Base-by-base conservation (phyloP, 2,113 vertebrate species). In the Dicrurus megarhynchus region DNA sequence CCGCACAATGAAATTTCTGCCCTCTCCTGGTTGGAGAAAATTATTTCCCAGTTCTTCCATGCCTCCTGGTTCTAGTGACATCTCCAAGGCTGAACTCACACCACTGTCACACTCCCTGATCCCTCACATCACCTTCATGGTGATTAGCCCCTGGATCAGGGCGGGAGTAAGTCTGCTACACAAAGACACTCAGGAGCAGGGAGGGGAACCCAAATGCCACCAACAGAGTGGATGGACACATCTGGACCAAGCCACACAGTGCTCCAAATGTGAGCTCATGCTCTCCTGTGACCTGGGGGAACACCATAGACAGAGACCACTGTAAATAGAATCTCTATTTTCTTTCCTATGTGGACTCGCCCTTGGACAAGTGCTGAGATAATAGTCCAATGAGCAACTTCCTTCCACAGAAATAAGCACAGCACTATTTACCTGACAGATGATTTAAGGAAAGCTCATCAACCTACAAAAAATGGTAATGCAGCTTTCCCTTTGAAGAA, bases 21-120 rank as follows among this genome's bases (percentile, higher is more conserved):
- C 91, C 84, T 87, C 81, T 95, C 57, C 57, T 79, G 24, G 41
- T 10, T 87, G 65, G 37, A 87, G 57, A 95, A 78, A 92, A 84
- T 60, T 39, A 53, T 57, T 92, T 93, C 19, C 39, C 35, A 39
- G 56, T 63, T 82, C 39, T 83, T 86, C 35, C 20, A 26, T 8
- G 32, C 8, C 28, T 77, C 11, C n/a, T 53, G 22, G 33, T 60
- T 10, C 22, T 69, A 52, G 13, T 56, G 16, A 10, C 33, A 60
- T 23, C 33, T 68, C 35, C 44, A 64, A 41, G 35, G 23, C 56
- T 87, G 60, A 60, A 3, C 8, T 79, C 3, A 46, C 16, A 60
- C 22, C 30, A 14, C 10, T 7, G 55, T 22, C 69, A 57, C 4
- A 1, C 3, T 33, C 39, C 16, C 30, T 26, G 5, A 65, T 60